Evolutionary conservation across 2,113 vertebrate genomes (phyloP).

Genomic region (Myiozetetes cayanensis): DNA sequence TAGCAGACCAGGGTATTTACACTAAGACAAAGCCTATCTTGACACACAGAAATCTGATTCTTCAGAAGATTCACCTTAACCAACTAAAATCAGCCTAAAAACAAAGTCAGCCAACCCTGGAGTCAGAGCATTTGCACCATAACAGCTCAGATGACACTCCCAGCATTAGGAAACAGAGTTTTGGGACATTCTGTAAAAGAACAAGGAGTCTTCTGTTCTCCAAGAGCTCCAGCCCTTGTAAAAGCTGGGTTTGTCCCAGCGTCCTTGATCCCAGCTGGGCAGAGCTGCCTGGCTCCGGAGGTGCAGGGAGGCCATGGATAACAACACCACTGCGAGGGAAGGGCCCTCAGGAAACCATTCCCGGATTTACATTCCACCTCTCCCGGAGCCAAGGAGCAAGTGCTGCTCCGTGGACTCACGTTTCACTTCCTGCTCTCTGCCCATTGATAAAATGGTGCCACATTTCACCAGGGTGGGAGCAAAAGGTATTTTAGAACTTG

Average conservation of each 20-base stretch:
- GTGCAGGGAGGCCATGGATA: neutral
- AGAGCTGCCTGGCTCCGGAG: neutral
- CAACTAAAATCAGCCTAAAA: neutral
- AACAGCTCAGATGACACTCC: neutral
- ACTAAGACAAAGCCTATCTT: neutral
- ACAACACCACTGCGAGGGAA: neutral
- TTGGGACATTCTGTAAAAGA: neutral
- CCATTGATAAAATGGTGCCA: constrained; percentile 5
- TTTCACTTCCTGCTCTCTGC: constrained; percentile 33
- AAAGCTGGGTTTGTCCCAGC: neutral
- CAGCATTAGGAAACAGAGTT: neutral
- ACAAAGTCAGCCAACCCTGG: neutral
- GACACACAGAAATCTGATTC: neutral
- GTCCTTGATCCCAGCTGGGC: constrained; percentile 12
- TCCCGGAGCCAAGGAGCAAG: neutral
- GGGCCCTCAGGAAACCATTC: neutral
- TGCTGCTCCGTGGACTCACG: accelerated
- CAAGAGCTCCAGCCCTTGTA: neutral
- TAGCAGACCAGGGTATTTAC: neutral
- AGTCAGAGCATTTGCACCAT: neutral
- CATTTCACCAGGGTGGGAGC: neutral
- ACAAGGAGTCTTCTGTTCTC: neutral
- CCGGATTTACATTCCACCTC: neutral
- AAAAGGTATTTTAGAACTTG: neutral
- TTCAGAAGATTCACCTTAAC: neutral